These are phyloP conservation scores for Podarcis raffonei DNA, from an alignment of 2,113 vertebrate species.

Conservation along the genomic window DNA sequence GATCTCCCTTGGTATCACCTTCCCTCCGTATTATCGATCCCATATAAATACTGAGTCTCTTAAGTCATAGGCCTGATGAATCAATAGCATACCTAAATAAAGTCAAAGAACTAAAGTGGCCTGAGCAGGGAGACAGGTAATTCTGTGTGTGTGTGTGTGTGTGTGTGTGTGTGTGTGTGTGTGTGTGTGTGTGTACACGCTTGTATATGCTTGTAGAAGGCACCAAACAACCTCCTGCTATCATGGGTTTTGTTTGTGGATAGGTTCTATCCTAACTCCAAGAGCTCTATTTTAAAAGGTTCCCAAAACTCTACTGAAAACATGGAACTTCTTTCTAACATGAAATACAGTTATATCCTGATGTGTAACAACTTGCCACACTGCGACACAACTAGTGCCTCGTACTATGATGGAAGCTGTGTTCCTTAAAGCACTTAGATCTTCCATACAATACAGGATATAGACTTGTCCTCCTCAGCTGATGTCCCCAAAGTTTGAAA, in stretches of 20 bases:
- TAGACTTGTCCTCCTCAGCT: neutral
- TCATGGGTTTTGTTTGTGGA: slow-evolving; percentile 34
- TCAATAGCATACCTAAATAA: slow-evolving; percentile 59
- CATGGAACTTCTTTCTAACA: neutral
- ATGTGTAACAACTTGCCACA: neutral
- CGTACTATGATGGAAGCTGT: neutral
- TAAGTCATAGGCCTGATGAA: slow-evolving; percentile 56
- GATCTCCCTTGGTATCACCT: slow-evolving; percentile 41
- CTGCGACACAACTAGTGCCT: neutral
- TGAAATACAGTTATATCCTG: neutral
- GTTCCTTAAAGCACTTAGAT: neutral
- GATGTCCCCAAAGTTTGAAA: neutral
- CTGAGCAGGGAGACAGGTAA: slow-evolving; percentile 29
- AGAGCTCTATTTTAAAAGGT: slow-evolving; percentile 30
- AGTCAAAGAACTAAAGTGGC: slow-evolving; percentile 47
- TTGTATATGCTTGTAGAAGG: slow-evolving; percentile 7
- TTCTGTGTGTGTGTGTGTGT: too few relatives aligned
- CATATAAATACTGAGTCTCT: slow-evolving; percentile 56
- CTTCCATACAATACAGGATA: neutral
- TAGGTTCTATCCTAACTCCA: slow-evolving; percentile 33
- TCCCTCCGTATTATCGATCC: slow-evolving; percentile 55
- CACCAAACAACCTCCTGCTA: neutral
- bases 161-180: too few relatives aligned
- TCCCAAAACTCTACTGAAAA: neutral
- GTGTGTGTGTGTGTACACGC: too few relatives aligned